Evolutionary conservation across 2,113 vertebrate species (phyloP), one percentile per base, ranked within the genome.

Genomic region (Galeopterus variegatus): DNA sequence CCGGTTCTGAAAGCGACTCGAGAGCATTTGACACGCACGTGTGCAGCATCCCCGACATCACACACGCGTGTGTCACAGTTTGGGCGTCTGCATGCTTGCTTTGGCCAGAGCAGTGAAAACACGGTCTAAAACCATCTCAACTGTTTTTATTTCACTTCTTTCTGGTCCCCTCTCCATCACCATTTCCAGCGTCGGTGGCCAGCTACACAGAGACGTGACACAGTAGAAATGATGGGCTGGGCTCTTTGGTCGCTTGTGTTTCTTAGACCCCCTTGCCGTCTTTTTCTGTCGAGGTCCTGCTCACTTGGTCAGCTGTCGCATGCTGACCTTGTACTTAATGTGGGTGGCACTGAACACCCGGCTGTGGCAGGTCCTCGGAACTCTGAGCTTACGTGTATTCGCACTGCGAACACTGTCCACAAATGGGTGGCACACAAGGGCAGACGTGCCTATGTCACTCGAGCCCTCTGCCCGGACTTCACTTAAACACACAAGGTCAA

Each of bases 21-120:
- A 13, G 12, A 28, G 17, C 3, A 0, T 3, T 4, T 2, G 1
- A 45, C 28, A 2, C 0, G 1, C 28, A 2, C 0, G 1, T 0
- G 33, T 23, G 5, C 7, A 18, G 54, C 24, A 7, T 41, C 93
- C 17, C 13, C 0, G 2, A 3, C 58, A n/a, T 36, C 0, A 36
- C 60, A 9, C 24, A 0, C 7, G 3, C 5, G 0, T 0, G 0
- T 1, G 5, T 11, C 6, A 18, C 0, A 6, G 12, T 48, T 36
- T 2, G 0, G 0, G 1, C 10, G 0, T 1, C 33, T 13, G 31
- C 31, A 0, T 23, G 33, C 24, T 31, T 33, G 41, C 15, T 5
- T 19, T 48, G 19, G 1, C 19, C 11, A 15, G 28, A 14, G 48
- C 15, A 21, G n/a, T 0, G 36, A 86, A 15, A 10, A 2, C 48